Conservation (phyloP, 2,888 invertebrate genomes). For the Tenthredo livida region DNA sequence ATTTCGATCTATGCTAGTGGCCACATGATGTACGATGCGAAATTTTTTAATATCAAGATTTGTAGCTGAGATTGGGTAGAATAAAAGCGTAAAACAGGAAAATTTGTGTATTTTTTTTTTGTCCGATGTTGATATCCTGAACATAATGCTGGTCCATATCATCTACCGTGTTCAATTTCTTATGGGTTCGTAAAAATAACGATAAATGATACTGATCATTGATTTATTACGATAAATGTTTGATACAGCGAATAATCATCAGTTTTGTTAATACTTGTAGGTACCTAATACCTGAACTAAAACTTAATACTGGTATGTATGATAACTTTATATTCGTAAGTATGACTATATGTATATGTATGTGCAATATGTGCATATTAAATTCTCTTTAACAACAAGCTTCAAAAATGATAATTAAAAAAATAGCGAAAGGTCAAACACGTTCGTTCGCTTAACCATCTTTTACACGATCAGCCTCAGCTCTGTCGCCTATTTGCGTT, state of each 20-base stretch:
- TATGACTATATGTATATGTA: no score
- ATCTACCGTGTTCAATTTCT: not conserved
- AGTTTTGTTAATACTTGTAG: conserved; percentile 1
- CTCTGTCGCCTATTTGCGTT: conserved; percentile 38
- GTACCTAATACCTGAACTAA: not conserved
- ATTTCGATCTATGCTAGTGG: no score
- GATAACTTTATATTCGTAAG: no score
- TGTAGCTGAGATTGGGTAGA: no score
- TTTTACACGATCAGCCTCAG: conserved; percentile 18
- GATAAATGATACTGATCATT: not conserved
- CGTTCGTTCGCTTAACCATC: conserved; percentile 1
- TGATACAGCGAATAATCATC: not conserved
- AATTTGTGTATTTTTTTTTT: no score
- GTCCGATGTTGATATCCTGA: no score
- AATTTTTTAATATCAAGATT: no score
- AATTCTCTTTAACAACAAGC: not conserved
- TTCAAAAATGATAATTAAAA: not conserved
- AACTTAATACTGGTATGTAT: not conserved
- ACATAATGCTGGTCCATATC: not conserved
- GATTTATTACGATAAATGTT: not conserved
- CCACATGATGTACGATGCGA: no score
- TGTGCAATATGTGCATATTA: no score
- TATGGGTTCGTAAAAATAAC: not conserved
- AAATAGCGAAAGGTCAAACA: conserved; percentile 17
- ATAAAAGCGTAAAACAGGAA: no score